phyloP scores from a whole-genome alignment of 2,113 vertebrate species.

The Rhinoptilus africanus region DNA sequence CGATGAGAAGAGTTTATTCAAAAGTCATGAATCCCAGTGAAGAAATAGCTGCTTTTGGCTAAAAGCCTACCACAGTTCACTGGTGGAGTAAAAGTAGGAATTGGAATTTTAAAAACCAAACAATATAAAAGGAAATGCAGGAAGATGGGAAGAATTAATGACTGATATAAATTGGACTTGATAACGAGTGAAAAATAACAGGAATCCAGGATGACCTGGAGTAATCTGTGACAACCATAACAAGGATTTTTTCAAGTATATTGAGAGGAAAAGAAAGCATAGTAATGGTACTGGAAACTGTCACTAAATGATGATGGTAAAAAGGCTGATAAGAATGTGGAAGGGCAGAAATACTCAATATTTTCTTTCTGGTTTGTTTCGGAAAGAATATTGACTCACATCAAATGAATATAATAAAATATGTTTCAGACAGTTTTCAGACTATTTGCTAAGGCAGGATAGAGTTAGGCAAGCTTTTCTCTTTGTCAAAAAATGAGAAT shows the following conservation, averaged over 20 bases:
- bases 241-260: neutral
- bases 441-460: neutral
- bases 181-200: neutral
- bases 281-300: neutral
- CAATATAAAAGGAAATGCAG: neutral
- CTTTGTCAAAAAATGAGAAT: neutral
- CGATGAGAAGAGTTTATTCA: neutral
- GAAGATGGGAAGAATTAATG: neutral
- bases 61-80: neutral
- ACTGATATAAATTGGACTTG: neutral
- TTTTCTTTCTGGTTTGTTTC: neutral
- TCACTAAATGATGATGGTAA: neutral
- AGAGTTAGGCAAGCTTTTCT: neutral
- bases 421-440: neutral
- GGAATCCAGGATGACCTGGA: neutral
- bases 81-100: neutral
- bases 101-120: neutral
- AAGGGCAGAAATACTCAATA: neutral
- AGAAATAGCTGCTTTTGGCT: neutral
- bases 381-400: neutral
- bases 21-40: neutral
- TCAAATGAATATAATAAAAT: neutral
- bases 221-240: neutral
- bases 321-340: neutral
- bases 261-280: neutral